These are phyloP conservation scores for Phoeniculus purpureus DNA, from an alignment of 2,797 vertebrate species.

Conservation along the genomic window DNA sequence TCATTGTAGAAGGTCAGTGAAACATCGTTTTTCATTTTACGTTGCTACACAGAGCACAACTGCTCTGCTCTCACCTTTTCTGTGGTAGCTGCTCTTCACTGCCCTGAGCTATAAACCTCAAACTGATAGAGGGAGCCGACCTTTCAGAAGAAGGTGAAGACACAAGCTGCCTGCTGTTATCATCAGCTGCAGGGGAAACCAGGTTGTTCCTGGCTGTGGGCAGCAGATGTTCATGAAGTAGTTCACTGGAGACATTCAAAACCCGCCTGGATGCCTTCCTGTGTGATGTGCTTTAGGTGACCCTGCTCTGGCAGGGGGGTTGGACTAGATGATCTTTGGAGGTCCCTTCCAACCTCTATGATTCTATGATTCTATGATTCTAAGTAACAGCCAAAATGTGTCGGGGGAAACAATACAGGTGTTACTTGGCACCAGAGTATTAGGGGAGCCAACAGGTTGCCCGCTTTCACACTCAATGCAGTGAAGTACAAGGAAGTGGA, in stretches of 20 bases:
- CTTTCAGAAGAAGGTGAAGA: constrained; percentile 28
- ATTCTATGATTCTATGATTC: too few species aligned
- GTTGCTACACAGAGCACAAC: neutral
- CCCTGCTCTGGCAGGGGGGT: too few species aligned
- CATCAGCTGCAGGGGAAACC: neutral
- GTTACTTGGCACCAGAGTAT: constrained; percentile 9
- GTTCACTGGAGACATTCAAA: too few species aligned
- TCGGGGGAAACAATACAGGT: constrained; percentile 25
- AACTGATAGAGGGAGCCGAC: constrained; percentile 31
- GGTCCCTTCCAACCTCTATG: too few species aligned
- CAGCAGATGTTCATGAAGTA: constrained; percentile 45
- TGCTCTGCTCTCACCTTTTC: neutral
- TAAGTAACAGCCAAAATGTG: neutral
- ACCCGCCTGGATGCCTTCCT: too few species aligned
- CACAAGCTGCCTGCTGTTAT: neutral
- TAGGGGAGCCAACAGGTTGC: constrained; percentile 8
- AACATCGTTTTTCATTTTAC: constrained; percentile 48
- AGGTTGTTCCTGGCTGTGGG: neutral
- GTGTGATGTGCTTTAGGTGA: too few species aligned
- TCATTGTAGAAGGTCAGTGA: neutral
- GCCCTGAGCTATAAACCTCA: constrained; percentile 7
- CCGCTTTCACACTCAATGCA: constrained; percentile 40
- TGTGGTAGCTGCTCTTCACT: neutral
- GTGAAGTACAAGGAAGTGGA: constrained; percentile 12
- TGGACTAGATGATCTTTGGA: too few species aligned